Evolutionary conservation across 2,113 vertebrate species (phyloP).

Genomic region (Bos indicus): DNA sequence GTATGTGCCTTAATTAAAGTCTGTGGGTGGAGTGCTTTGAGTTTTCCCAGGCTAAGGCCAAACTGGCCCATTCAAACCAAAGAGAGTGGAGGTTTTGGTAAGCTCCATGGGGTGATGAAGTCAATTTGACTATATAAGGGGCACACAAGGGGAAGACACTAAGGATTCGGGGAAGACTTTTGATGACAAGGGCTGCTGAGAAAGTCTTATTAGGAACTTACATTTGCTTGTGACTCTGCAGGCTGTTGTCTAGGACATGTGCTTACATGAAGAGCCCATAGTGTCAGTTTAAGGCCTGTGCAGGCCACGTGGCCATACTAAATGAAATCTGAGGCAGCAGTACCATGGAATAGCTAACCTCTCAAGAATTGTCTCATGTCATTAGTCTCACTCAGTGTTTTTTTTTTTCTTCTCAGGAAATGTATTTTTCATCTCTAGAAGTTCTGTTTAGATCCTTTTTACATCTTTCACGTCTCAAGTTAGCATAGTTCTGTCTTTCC

Average conservation of each 20-base stretch:
- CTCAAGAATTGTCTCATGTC: background rate
- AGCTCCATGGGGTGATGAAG: background rate
- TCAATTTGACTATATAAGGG: background rate
- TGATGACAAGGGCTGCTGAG: background rate
- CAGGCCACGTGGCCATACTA: background rate
- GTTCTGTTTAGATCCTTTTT: background rate
- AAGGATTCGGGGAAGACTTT: background rate
- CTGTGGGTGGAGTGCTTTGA: background rate
- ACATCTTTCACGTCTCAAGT: background rate
- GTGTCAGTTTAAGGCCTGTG: background rate
- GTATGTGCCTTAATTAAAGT: background rate
- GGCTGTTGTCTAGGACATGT: background rate
- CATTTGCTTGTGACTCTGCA: background rate
- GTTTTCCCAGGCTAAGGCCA: background rate
- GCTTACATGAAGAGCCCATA: background rate
- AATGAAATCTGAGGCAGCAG: background rate
- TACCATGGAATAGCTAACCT: background rate
- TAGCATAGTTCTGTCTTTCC: background rate
- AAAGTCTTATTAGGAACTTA: background rate
- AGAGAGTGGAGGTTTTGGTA: background rate
- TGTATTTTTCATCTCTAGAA: background rate
- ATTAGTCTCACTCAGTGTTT: background rate
- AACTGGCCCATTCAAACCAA: background rate
- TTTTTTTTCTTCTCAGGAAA: background rate
- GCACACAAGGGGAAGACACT: background rate